Evolutionary conservation across 2,888 invertebrate species (phyloP).

Genomic region (Lydus trimaculatus): DNA sequence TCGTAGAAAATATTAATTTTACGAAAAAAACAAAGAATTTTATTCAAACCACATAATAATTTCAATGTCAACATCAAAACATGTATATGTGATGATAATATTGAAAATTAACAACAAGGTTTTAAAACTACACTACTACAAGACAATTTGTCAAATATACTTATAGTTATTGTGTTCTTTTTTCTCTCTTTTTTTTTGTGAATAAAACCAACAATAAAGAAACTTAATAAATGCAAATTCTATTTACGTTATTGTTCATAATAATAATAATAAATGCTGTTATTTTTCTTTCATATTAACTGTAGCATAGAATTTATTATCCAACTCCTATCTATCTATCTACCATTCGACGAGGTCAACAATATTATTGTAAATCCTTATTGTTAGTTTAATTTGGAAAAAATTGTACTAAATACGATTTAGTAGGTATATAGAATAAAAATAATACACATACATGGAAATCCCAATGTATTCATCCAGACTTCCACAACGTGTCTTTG

Average conservation of each 20-base stretch:
- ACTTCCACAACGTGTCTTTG: too few relatives aligned
- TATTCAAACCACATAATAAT: slow-evolving; percentile 2
- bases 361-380: not conserved
- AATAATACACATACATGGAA: not conserved
- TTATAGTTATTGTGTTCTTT: not conserved
- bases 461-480: not conserved
- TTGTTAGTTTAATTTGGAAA: not conserved
- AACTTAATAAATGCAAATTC: not conserved
- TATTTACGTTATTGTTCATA: not conserved
- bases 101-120: slow-evolving; percentile 5
- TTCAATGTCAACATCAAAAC: slow-evolving; percentile 3
- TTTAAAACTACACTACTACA: not conserved
- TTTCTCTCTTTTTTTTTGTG: too few relatives aligned
- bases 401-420: not conserved
- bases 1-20: not conserved
- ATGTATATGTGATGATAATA: slow-evolving; percentile 4
- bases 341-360: not conserved
- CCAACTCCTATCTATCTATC: too few relatives aligned
- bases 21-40: not conserved
- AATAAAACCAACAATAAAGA: not conserved
- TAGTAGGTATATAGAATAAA: not conserved
- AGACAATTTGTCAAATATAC: not conserved
- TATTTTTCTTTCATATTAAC: not conserved
- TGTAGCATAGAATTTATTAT: not conserved
- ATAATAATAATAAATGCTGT: not conserved